A percentile compares a stretch with the other conserved stretches of the same genome.
Evolutionary conservation across 2,797 vertebrate genomes (phyloP).

Genomic region (Phalloptychus januarius): DNA sequence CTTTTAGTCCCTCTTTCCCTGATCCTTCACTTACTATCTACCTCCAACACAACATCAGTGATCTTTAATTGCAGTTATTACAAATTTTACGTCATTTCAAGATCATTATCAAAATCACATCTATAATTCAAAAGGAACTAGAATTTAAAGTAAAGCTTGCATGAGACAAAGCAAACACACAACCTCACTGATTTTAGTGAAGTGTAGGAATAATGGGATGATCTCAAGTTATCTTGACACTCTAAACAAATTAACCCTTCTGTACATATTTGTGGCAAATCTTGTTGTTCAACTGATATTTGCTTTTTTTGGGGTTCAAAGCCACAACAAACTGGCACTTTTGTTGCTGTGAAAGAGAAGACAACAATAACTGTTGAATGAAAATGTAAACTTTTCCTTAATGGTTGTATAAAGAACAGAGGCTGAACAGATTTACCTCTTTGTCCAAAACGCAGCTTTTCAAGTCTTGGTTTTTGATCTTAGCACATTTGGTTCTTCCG

Average conservation of each 20-base stretch:
- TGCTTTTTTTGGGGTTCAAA: slow-evolving; percentile 38
- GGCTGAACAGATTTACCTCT: slow-evolving; percentile 51
- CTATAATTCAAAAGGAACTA: too few relatives aligned
- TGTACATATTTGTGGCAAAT: slow-evolving; percentile 48
- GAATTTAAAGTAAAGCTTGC: too few relatives aligned
- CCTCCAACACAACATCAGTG: too few relatives aligned
- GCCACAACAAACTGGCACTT: slow-evolving; percentile 65
- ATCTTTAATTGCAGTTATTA: too few relatives aligned
- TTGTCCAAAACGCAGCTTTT: slow-evolving; percentile 46
- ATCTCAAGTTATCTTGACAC: too few relatives aligned
- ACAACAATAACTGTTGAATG: background rate
- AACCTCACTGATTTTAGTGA: too few relatives aligned
- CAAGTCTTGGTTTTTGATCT: slow-evolving; percentile 57
- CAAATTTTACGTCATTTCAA: too few relatives aligned
- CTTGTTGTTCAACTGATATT: slow-evolving; percentile 8
- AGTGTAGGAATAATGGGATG: too few relatives aligned
- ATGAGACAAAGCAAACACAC: too few relatives aligned
- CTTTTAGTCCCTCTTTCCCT: too few relatives aligned
- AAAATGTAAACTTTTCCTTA: background rate
- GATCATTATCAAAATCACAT: too few relatives aligned
- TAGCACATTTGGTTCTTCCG: slow-evolving; percentile 67
- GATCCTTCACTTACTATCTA: too few relatives aligned
- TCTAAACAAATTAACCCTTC: slow-evolving; percentile 2
- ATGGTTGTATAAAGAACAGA: background rate
- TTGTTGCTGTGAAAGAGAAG: slow-evolving; percentile 55